Base-by-base conservation (phyloP, 2,888 invertebrate species). In the Gerosis bhagava region DNA sequence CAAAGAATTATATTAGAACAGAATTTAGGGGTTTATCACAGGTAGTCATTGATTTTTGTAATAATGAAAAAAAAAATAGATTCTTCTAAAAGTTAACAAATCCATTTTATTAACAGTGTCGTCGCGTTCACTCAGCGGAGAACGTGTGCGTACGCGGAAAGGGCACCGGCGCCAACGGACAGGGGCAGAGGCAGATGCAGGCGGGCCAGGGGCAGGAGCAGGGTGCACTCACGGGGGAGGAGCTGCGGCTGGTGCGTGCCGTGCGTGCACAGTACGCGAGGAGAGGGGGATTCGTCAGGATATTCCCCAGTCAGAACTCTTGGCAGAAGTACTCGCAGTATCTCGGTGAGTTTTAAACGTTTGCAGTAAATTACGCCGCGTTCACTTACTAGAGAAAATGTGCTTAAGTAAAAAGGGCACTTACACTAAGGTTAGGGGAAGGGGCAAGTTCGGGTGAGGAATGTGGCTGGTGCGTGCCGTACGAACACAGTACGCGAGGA, bases 251-350 rank as follows among this genome's bases (percentile, higher is more conserved):
- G 34, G 90, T 97, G 51, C 91, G 94, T 3, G 92, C 93, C 25
- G 93, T 94, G 16, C 91, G 93, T 54, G 92, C 94, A 34, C 97
- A 98, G 77, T 95, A 96, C 77, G 92, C 93, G 13, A 87, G 97
- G 1, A 88, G 96, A 16, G 97, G 97, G 2, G 97, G 97, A 19
- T 98, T 95, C 83, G 95, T 97, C 6, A 83, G 97, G 35, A 96
- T 98, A 62, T 98, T 97, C 81, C 98, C 98, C 12, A 94, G 96
- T 13, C 92, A 94, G 52, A 96, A 97, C 75, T 94, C 96, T 12
- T 97, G 97, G 96, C 91, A 93, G 70, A 92, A 94, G 69, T 96
- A 96, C 73, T 92, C 94, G 8, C 92, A 93, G 65, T 96, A 95
- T 68, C 83, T 96, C 34, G 95, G 94, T 93, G 19, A 44, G 21